A percentile compares a stretch with the other conserved stretches of the same genome.
These are phyloP conservation scores for Sturnira hondurensis DNA, from an alignment of 2,113 vertebrate genomes.

Conservation along the genomic window DNA sequence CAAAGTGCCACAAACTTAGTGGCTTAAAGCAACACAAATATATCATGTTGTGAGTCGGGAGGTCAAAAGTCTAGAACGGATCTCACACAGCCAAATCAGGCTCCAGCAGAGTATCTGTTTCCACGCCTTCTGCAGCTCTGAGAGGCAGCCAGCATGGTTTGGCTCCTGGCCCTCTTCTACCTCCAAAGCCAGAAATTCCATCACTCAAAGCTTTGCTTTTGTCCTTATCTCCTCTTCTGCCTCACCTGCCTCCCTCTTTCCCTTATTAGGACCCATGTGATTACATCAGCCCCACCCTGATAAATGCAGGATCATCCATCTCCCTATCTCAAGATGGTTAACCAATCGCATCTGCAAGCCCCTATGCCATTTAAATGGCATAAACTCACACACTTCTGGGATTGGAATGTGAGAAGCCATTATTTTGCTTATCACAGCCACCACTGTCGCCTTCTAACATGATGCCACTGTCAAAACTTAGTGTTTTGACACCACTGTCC, in stretches of 20 bases:
- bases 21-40: too few species aligned
- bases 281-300: neutral
- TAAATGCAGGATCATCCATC: neutral
- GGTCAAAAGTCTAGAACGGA: too few species aligned
- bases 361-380: neutral
- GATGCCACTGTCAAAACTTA: neutral
- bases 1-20: neutral
- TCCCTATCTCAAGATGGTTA: neutral
- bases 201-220: neutral
- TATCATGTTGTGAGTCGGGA: too few species aligned
- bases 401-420: neutral
- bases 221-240: neutral
- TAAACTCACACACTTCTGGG: neutral
- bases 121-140: neutral
- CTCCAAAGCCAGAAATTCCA: neutral
- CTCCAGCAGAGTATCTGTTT: neutral
- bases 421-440: neutral
- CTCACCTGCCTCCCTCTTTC: neutral
- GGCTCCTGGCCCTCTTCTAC: neutral
- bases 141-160: neutral
- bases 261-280: neutral
- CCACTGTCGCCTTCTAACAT: neutral
- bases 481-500: neutral
- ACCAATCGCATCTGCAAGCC: neutral
- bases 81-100: neutral